phyloP scores from a whole-genome alignment of 2,113 vertebrate species.

The Salminus brasiliensis region DNA sequence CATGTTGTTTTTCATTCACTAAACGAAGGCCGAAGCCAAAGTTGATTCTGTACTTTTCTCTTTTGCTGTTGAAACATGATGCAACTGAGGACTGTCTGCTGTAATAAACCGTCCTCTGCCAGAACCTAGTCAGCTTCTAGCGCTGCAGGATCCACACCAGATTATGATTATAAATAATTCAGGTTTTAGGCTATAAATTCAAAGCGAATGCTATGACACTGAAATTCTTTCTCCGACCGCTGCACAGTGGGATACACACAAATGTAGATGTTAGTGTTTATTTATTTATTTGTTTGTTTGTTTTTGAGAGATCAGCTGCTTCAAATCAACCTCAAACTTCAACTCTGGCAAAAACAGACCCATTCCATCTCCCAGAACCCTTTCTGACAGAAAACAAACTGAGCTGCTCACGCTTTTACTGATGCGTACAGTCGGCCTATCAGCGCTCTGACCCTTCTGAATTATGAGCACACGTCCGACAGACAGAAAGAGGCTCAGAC shows the following conservation, averaged over 20 bases:
- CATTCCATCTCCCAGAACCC: too few species aligned
- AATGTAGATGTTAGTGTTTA: not conserved
- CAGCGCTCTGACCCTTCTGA: too few species aligned
- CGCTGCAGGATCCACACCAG: too few species aligned
- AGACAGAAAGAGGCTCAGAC: too few species aligned
- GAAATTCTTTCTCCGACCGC: not conserved
- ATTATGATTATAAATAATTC: not conserved
- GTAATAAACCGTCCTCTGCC: not conserved
- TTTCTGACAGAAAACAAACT: too few species aligned
- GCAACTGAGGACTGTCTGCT: not conserved
- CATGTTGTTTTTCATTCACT: too few species aligned
- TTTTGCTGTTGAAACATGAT: not conserved
- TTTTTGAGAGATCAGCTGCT: conserved; percentile 61
- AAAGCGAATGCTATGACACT: not conserved
- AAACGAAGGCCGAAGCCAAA: too few species aligned
- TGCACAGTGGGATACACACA: too few species aligned
- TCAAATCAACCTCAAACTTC: conserved; percentile 41
- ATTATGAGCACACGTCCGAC: too few species aligned
- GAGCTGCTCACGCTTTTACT: too few species aligned
- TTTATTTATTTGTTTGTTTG: conserved; percentile 13
- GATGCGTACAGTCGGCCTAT: too few species aligned
- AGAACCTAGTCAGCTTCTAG: not conserved
- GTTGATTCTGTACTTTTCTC: not conserved
- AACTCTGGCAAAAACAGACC: not conserved
- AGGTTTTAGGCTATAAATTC: not conserved